Conservation (phyloP, 2,888 invertebrate species). For the Tinea semifulvella region DNA sequence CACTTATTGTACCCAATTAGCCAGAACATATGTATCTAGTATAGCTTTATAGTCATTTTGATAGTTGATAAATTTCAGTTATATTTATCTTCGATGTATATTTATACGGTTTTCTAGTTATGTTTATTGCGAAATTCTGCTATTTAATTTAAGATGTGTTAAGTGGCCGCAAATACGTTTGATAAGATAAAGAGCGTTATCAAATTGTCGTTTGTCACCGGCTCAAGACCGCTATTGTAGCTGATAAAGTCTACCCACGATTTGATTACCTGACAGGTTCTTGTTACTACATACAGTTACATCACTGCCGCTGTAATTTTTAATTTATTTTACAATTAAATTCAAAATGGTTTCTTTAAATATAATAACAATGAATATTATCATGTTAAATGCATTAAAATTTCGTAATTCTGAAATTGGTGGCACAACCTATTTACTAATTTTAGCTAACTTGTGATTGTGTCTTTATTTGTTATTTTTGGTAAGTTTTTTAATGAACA, state of each 20-base stretch:
- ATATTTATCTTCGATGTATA: too few relatives aligned
- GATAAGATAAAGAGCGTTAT: slow-evolving; percentile 13
- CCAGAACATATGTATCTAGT: too few relatives aligned
- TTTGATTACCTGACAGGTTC: slow-evolving; percentile 37
- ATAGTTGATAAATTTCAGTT: too few relatives aligned
- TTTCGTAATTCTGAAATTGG: not conserved
- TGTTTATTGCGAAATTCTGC: slow-evolving; percentile 5
- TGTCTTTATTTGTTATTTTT: slow-evolving; percentile 19
- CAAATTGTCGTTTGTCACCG: slow-evolving; percentile 19
- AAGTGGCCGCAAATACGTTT: slow-evolving; percentile 7
- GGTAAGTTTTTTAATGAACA: slow-evolving; percentile 34
- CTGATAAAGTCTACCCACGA: slow-evolving; percentile 43
- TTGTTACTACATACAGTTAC: slow-evolving; percentile 37
- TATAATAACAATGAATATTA: not conserved
- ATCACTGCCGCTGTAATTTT: slow-evolving; percentile 20
- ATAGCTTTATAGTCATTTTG: too few relatives aligned
- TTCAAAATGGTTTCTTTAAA: slow-evolving; percentile 4
- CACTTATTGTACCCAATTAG: too few relatives aligned
- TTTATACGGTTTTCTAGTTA: not conserved
- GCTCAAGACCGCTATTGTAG: slow-evolving; percentile 41
- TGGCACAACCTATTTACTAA: slow-evolving; percentile 19
- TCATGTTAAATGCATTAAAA: not conserved
- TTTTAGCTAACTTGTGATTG: slow-evolving; percentile 42
- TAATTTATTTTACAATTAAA: not conserved
- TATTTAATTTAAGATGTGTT: slow-evolving; percentile 11